Percentiles rank a stretch among this genome's conserved stretches.
These are phyloP conservation scores for Agriopis aurantiaria DNA, from an alignment of 2,888 invertebrate genomes.

Conservation along the genomic window DNA sequence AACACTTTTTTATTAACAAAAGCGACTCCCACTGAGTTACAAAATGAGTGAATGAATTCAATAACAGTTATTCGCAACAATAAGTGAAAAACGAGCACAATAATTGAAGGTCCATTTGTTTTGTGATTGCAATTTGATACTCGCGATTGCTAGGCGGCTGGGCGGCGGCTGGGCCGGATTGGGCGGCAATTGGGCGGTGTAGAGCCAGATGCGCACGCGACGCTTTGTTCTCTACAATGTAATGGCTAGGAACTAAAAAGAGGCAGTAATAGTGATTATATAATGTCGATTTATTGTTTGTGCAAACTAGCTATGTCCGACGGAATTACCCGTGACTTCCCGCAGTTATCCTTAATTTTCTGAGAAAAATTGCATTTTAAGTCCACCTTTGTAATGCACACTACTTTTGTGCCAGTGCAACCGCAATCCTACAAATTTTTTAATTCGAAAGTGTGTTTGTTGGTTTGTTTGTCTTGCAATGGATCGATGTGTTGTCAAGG, in stretches of 20 bases:
- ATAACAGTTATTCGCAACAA: conserved; percentile 47
- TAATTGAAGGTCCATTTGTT: conserved; percentile 58
- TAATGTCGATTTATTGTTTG: conserved; percentile 6
- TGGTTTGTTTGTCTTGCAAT: too few species aligned
- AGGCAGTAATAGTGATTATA: not conserved
- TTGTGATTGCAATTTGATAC: conserved; percentile 64
- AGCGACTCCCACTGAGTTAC: conserved; percentile 41
- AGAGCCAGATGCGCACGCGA: conserved; percentile 74
- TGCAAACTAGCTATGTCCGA: not conserved
- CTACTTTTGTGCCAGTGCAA: too few species aligned
- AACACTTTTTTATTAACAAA: conserved; percentile 31
- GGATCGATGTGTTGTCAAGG: too few species aligned
- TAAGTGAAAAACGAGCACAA: conserved; percentile 53
- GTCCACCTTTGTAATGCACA: too few species aligned
- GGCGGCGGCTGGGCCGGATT: conserved; percentile 63
- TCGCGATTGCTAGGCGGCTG: conserved; percentile 42
- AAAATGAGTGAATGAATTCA: conserved; percentile 42
- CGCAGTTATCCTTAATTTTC: too few species aligned
- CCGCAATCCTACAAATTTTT: too few species aligned
- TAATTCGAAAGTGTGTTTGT: too few species aligned
- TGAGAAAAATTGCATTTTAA: too few species aligned
- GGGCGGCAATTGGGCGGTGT: conserved; percentile 71
- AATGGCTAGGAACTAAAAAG: conserved; percentile 9
- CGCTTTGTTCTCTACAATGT: conserved; percentile 34
- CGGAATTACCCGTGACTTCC: too few species aligned